Evolutionary conservation across 2,888 invertebrate genomes (phyloP).

Genomic region (Ochropacha duplaris): DNA sequence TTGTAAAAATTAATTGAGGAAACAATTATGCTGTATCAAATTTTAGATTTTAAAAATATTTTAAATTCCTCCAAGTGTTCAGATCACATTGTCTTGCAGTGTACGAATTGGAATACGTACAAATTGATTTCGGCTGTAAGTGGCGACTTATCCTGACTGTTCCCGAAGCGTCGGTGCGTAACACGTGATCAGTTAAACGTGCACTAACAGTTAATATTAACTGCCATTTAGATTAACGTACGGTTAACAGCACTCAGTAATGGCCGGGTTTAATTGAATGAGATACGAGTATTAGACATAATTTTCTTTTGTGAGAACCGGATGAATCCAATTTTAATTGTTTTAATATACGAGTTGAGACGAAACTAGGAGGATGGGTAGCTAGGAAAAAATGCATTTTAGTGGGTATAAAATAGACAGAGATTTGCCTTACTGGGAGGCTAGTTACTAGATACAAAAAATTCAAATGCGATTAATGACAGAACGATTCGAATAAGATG

Average conservation of each 20-base stretch:
- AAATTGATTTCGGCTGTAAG: neutral
- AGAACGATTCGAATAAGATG: too few species aligned
- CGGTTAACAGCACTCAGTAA: neutral
- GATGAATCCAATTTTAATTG: neutral
- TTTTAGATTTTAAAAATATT: neutral
- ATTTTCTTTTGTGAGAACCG: neutral
- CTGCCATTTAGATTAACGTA: neutral
- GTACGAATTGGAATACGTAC: neutral
- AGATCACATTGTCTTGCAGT: neutral
- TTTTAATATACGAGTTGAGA: neutral
- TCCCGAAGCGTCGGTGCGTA: neutral
- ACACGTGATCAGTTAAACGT: neutral
- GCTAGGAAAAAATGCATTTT: neutral
- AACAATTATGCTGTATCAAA: neutral
- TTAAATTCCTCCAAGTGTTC: neutral
- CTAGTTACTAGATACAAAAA: too few species aligned
- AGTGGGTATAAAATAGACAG: too few species aligned
- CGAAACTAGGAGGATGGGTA: neutral
- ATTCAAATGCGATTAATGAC: too few species aligned
- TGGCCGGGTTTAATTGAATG: neutral
- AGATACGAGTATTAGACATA: neutral
- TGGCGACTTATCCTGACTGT: neutral
- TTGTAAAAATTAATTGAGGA: too few species aligned
- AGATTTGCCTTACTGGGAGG: neutral
- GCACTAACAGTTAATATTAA: constrained; percentile 1